Evolutionary conservation across 2,797 vertebrate species (phyloP), one percentile per base, ranked within the genome.

Genomic region (Thaleichthys pacificus): DNA sequence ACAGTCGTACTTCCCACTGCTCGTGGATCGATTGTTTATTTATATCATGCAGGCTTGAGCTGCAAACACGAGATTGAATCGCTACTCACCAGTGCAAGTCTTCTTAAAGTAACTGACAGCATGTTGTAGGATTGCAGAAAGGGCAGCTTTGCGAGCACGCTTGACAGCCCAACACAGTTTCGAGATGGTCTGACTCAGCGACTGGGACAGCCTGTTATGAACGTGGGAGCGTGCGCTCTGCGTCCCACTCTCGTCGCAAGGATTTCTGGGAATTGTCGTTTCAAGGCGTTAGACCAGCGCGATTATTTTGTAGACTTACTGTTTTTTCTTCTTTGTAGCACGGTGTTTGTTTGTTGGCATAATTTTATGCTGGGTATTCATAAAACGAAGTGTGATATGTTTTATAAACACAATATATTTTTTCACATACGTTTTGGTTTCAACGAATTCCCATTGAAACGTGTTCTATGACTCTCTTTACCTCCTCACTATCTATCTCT

Each of bases 61-160:
- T 51, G 8, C 2, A 3, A 51, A 51, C 49, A 51, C 17, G 4
- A 51, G 17, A 14, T 6, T 71, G 15, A 35, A 38, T 71, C 21
- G 0, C 38, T 24, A 87, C 86, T 83, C 79, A 94, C 93, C 90
- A 90, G 80, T 62, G 88, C 54, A 30, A 94, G 74, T 66, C 86
- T 90, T 81, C 87, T 91, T 9, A 93, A 22, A n/a, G 90, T 77
- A 65, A 93, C 82, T 1, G 90, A 86, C 68, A 92, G 77, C 93
- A 94, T 94, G 73, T 77, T 91, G 86, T n/a, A 65, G 76, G 78
- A 21, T 73, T 76, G 57, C 56, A 66, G 32, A 7, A 54, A 49
- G 70, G 21, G 79, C 68, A 73, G 76, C 21, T 49, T 6, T 8
- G 32, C 68, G 63, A 62, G 9, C 8, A 35, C 32, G 32, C 32